Base-by-base conservation (phyloP, 2,888 invertebrate species). In the Hoplodrina blanda region DNA sequence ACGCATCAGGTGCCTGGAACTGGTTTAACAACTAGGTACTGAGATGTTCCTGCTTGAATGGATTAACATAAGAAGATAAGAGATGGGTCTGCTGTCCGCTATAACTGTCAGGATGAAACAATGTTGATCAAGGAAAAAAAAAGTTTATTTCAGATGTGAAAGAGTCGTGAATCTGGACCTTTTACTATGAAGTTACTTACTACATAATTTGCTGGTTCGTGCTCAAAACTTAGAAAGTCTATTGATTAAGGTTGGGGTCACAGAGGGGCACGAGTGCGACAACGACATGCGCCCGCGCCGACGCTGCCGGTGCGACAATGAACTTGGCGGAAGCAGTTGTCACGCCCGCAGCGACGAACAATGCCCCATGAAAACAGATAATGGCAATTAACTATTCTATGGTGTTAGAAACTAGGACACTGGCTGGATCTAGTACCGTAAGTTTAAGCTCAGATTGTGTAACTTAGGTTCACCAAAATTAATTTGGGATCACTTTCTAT, bases 251-350 rank as follows among this genome's bases (percentile, higher is more conserved):
- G 86, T 84, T 88, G 87, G 87, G 85, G 87, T 89, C 87, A 88
- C 77, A 85, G 64, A 79, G 78, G 82, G 75, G 75, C 86, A 83
- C 80, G 82, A 87, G 77, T 79, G 84, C 82, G 77, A 75, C 78
- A 74, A 63, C 83, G 78, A 83, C 79, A 76, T 78, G 72, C 66
- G 56, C 71, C 72, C 82, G 74, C 68, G 37, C 37, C 37, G 85
- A 81, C 87, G 90, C 90, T 90, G 94, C 63, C 81, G 85, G 82
- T 89, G 90, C 91, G 95, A 94, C 95, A 95, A 95, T 95, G 95
- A 96, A 94, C 95, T 95, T 94, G 92, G 91, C 94, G 95, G 95
- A 95, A 95, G 90, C 92, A 87, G 84, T 91, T 91, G 95, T 96
- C 95, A 95, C 95, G 95, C 94, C 91, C 90, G 92, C 90, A 91